Evolutionary conservation across 2,797 vertebrate species (phyloP), one percentile per base, ranked within the genome.

Genomic region (Kryptolebias ocellatus): DNA sequence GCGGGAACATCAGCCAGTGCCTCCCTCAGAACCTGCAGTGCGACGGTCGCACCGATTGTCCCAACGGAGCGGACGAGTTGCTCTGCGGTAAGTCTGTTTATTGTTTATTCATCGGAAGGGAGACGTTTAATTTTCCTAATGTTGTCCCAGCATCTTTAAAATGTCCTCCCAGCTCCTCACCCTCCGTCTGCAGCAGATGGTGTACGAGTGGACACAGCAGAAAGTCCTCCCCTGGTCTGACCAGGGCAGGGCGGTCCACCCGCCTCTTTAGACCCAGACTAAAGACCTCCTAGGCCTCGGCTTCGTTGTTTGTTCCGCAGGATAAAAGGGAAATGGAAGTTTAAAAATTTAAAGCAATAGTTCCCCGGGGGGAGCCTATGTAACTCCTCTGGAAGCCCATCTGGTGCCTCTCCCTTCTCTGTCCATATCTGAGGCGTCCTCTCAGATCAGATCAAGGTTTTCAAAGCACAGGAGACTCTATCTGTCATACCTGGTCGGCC

Each of bases 21-120:
- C 82, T 96, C 57, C 95, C 86, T 0, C 83, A 89, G 60, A 84
- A 82, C 65, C 90, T 96, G 65, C 92, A 93, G 69, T 96, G 94
- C 5, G 95, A 95, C 10, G 93, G 93, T 3, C 78, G 93, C 84
- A 90, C 85, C 27, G 94, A 95, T 84, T 95, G 94, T 64, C 86
- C 87, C 31, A 96, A 96, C 0, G 91, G 92, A 17, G 94, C 93
- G 0, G 95, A 96, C 0, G 93, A 97, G 78, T 84, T 83, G 1
- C 87, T 77, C 52, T 94, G 93, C 60, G 94, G 92, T 94, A 56
- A 84, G 87, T 74, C 12, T 57, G 20, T 24, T 24, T 24, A 24
- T 24, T 24, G 20, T 24, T 24, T 24, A 24, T 24, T 24, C 20
- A 24, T 24, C 20, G 20, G 20, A 34, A 34, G 34, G 34, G 37